Evolutionary conservation across 2,797 vertebrate genomes (phyloP).

Genomic region (Okamejei kenojei): DNA sequence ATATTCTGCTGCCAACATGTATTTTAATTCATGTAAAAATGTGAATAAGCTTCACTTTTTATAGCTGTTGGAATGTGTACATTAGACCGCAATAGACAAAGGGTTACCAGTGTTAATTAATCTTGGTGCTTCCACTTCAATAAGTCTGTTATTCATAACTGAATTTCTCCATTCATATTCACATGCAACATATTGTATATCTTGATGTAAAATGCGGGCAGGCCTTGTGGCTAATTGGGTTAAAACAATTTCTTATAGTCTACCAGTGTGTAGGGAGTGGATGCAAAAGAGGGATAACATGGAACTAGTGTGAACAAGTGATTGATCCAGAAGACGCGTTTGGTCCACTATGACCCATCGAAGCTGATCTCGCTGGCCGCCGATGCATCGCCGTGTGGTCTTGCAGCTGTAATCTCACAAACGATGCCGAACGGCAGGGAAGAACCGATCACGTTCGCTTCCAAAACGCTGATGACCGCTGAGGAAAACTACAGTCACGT

Average conservation of each 20-base stretch:
- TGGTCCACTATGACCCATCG: no score
- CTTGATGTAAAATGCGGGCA: background rate
- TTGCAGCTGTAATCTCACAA: no score
- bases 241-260: background rate
- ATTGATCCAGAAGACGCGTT: no score
- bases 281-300: no score
- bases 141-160: conserved; percentile 30
- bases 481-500: no score
- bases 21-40: conserved; percentile 18
- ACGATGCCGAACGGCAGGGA: no score
- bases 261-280: no score
- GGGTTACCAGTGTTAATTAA: conserved; percentile 25
- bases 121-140: background rate
- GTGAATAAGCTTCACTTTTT: conserved; percentile 33
- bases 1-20: conserved; percentile 6
- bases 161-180: conserved; percentile 4
- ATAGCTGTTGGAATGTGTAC: conserved; percentile 19
- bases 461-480: no score
- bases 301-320: no score
- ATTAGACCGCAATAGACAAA: background rate
- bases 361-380: no score
- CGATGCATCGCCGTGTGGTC: no score
- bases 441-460: no score
- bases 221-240: background rate
- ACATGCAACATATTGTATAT: background rate